Percentiles rank a stretch among this genome's conserved stretches.
phyloP scores from a whole-genome alignment of 2,113 vertebrate genomes.

The Grallaria varia region DNA sequence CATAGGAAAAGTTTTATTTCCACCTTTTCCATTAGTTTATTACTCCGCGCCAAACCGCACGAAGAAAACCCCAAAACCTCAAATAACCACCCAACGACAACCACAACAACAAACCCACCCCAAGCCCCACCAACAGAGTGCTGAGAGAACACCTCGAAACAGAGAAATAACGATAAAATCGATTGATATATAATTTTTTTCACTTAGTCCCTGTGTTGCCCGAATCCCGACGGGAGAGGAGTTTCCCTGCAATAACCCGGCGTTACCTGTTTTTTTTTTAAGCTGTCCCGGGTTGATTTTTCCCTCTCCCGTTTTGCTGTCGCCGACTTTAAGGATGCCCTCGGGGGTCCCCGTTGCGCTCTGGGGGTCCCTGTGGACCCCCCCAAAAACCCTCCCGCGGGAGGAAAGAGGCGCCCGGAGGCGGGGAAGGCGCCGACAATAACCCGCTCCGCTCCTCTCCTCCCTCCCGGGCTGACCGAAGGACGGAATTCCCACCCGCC shows the following conservation, averaged over 20 bases:
- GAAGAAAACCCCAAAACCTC: neutral
- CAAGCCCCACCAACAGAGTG: neutral
- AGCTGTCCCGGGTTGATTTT: neutral
- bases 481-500: neutral
- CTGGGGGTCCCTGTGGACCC: fast-evolving
- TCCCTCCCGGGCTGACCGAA: neutral
- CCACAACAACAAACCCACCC: neutral
- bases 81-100: neutral
- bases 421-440: neutral
- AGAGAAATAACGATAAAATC: neutral
- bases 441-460: neutral
- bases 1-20: neutral
- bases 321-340: neutral
- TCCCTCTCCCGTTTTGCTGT: neutral
- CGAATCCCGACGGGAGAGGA: neutral
- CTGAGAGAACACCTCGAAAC: neutral
- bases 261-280: neutral
- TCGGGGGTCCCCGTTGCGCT: neutral
- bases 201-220: neutral
- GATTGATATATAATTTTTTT: neutral
- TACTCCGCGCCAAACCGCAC: fast-evolving
- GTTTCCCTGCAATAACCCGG: neutral
- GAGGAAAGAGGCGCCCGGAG: neutral
- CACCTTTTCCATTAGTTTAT: neutral
- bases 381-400: fast-evolving